A percentile compares a stretch with the other conserved stretches of the same genome.
Evolutionary conservation across 2,797 vertebrate genomes (phyloP).

Genomic region (Alfaro cultratus): DNA sequence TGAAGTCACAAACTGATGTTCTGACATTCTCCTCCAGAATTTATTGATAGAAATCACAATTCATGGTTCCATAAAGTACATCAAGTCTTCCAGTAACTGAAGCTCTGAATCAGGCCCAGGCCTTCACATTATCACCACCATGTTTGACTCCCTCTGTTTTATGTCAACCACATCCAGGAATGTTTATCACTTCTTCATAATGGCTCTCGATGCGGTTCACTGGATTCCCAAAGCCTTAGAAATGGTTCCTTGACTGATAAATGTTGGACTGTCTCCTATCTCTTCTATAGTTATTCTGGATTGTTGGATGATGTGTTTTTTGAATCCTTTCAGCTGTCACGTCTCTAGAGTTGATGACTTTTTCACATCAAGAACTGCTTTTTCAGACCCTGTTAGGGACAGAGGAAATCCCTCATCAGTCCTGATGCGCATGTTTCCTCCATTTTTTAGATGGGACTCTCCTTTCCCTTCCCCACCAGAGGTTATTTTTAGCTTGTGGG

Average conservation of each 20-base stretch:
- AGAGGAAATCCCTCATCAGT: background rate
- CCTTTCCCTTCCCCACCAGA: constrained; percentile 8
- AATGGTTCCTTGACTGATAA: background rate
- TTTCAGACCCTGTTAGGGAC: constrained; percentile 8
- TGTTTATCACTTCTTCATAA: background rate
- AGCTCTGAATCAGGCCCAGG: background rate
- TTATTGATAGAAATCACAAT: background rate
- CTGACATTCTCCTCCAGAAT: background rate
- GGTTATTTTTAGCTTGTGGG: constrained; percentile 63
- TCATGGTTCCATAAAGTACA: background rate
- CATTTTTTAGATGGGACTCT: constrained; percentile 11
- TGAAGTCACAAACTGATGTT: background rate
- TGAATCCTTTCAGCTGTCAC: background rate
- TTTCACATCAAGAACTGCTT: background rate
- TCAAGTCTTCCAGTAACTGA: background rate
- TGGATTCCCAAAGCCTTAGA: background rate
- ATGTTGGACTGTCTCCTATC: background rate
- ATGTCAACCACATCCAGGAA: background rate
- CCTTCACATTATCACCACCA: constrained; percentile 1
- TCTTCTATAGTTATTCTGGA: background rate
- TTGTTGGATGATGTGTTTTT: background rate
- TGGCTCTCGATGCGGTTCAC: background rate
- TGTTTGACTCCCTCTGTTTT: background rate
- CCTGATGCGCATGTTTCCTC: constrained; percentile 19
- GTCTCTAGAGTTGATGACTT: background rate